Percentiles rank a stretch among this genome's conserved stretches.
These are phyloP conservation scores for Aeoliscus strigatus DNA, from an alignment of 2,797 vertebrate genomes.

Conservation along the genomic window DNA sequence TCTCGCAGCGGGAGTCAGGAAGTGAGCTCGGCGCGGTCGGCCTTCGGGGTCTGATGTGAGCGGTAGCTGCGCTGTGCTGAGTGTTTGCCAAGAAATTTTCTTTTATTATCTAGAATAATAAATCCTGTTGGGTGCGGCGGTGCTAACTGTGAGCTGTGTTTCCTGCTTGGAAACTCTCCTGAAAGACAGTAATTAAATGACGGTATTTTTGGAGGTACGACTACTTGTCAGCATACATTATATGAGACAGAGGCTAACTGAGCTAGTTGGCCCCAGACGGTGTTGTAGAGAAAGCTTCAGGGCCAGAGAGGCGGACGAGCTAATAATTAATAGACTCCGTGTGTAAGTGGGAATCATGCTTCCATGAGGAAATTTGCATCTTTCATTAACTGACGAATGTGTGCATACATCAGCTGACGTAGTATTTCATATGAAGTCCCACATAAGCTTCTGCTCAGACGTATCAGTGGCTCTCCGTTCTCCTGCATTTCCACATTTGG, in stretches of 20 bases:
- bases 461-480: conserved; percentile 35
- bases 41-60: too few relatives aligned
- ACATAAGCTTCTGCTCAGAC: conserved; percentile 36
- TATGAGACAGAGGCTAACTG: conserved; percentile 39
- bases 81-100: too few relatives aligned
- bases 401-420: conserved; percentile 59
- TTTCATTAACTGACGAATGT: conserved; percentile 88
- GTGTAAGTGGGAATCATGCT: conserved; percentile 57
- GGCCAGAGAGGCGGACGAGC: conserved; percentile 56
- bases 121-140: conserved; percentile 3
- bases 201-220: conserved; percentile 15
- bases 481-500: conserved; percentile 25
- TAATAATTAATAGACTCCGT: conserved; percentile 62
- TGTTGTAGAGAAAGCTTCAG: conserved; percentile 58
- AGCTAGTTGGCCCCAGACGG: conserved; percentile 57
- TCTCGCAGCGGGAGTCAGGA: too few relatives aligned
- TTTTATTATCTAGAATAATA: conserved; percentile 16
- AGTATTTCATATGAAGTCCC: conserved; percentile 55
- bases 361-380: conserved; percentile 91
- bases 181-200: conserved; percentile 25
- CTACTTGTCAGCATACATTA: conserved; percentile 30
- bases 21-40: neutral
- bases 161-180: conserved; percentile 3
- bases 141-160: too few relatives aligned
- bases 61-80: too few relatives aligned